Percentiles rank a stretch among this genome's conserved stretches.
phyloP scores from a whole-genome alignment of 2,797 vertebrate genomes.

The Phrynocephalus vlangalii region DNA sequence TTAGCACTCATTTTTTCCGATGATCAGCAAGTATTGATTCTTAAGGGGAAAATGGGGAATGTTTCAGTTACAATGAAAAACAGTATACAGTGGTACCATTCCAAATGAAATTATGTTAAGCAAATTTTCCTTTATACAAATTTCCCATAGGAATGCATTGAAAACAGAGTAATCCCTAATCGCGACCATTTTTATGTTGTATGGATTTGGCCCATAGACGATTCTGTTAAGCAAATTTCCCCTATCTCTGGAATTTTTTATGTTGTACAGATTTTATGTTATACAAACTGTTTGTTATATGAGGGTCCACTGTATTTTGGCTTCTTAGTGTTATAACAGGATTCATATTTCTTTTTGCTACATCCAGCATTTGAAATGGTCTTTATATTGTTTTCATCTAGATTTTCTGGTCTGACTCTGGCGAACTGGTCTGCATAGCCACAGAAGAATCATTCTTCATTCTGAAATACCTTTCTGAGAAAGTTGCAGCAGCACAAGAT shows the following conservation, averaged over 20 bases:
- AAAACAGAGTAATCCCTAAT: no score
- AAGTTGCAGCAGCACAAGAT: slow-evolving; percentile 95
- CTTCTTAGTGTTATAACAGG: neutral
- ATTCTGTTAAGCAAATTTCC: no score
- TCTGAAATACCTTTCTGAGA: slow-evolving; percentile 94
- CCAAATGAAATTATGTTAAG: no score
- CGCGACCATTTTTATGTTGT: no score
- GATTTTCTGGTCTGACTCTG: slow-evolving; percentile 99
- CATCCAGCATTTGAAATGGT: neutral
- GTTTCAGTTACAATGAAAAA: neutral
- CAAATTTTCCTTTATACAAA: no score
- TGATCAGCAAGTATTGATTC: neutral
- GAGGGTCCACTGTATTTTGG: neutral
- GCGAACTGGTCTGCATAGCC: slow-evolving; percentile 96
- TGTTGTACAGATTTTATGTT: no score
- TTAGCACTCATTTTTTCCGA: neutral
- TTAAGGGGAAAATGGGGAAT: neutral
- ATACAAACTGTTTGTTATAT: no score
- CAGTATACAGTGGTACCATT: neutral
- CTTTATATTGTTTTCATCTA: slow-evolving; percentile 67
- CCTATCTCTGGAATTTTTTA: no score
- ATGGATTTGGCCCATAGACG: no score
- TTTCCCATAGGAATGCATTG: no score
- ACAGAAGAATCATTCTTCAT: slow-evolving; percentile 99
- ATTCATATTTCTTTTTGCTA: neutral